Percentiles rank a stretch among this genome's conserved stretches.
phyloP scores from a whole-genome alignment of 1,140 invertebrate genomes.

The Orchesella cincta region DNA sequence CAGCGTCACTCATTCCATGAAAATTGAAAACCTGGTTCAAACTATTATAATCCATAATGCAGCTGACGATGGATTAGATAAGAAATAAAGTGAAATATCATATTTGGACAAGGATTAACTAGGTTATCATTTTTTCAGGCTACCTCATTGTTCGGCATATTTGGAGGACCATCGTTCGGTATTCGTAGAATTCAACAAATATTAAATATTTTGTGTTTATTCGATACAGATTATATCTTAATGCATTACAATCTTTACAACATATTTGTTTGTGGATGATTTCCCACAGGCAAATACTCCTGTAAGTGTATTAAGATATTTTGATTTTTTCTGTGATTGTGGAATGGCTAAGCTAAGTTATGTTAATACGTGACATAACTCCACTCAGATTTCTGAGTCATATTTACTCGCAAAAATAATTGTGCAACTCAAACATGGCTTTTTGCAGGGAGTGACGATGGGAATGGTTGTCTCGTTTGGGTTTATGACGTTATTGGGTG shows the following conservation, averaged over 20 bases:
- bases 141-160: constrained; percentile 58
- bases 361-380: too few species aligned
- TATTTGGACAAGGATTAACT: not conserved
- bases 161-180: constrained; percentile 68
- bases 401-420: too few species aligned
- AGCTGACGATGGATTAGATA: not conserved
- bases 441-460: constrained; percentile 1
- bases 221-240: constrained; percentile 72
- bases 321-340: not conserved
- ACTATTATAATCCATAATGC: not conserved
- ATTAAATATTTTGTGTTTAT: constrained; percentile 65
- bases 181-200: constrained; percentile 74
- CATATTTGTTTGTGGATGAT: constrained; percentile 78
- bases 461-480: constrained; percentile 6
- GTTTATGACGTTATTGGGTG: constrained; percentile 38
- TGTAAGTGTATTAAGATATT: constrained; percentile 32
- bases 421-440: not conserved
- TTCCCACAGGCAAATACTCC: constrained; percentile 64
- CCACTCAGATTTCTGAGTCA: too few species aligned
- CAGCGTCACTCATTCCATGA: not conserved
- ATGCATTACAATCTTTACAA: constrained; percentile 78
- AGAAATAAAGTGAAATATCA: not conserved
- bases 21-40: not conserved
- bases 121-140: constrained; percentile 27
- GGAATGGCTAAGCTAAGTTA: too few species aligned